Conservation (phyloP, 2,888 invertebrate species). For the Sepiola atlantica region DNA sequence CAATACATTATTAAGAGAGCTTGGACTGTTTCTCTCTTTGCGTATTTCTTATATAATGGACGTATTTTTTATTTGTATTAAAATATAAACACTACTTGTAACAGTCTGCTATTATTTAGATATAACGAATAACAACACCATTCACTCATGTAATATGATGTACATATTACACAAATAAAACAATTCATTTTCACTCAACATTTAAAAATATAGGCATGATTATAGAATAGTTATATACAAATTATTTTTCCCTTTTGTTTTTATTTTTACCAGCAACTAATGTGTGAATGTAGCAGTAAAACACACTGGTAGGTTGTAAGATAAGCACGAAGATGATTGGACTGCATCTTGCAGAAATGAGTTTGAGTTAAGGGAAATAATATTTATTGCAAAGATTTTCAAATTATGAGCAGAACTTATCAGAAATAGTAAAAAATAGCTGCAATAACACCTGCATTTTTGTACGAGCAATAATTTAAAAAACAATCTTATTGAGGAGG, state of each 20-base stretch:
- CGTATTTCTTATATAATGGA: slow-evolving; percentile 17
- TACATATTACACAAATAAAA: slow-evolving; percentile 10
- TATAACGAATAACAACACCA: slow-evolving; percentile 20
- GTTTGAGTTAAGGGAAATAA: background rate
- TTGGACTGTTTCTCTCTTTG: background rate
- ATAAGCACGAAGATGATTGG: background rate
- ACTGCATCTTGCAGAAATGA: background rate
- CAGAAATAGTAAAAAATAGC: background rate
- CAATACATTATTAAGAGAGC: background rate
- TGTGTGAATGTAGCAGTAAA: background rate
- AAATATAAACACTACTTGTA: slow-evolving; percentile 10
- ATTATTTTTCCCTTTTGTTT: background rate
- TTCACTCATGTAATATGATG: slow-evolving; percentile 6
- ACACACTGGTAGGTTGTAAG: background rate
- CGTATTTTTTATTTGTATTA: slow-evolving; percentile 23
- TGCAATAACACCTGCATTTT: background rate
- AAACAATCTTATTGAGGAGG: background rate
- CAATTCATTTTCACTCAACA: slow-evolving; percentile 19
- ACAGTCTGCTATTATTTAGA: slow-evolving; percentile 5
- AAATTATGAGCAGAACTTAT: background rate
- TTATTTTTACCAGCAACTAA: background rate
- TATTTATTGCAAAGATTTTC: background rate
- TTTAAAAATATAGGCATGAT: slow-evolving; percentile 20
- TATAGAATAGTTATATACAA: slow-evolving; percentile 32
- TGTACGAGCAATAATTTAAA: background rate